Conservation (phyloP, 2,113 vertebrate genomes). For the Nanger granti region DNA sequence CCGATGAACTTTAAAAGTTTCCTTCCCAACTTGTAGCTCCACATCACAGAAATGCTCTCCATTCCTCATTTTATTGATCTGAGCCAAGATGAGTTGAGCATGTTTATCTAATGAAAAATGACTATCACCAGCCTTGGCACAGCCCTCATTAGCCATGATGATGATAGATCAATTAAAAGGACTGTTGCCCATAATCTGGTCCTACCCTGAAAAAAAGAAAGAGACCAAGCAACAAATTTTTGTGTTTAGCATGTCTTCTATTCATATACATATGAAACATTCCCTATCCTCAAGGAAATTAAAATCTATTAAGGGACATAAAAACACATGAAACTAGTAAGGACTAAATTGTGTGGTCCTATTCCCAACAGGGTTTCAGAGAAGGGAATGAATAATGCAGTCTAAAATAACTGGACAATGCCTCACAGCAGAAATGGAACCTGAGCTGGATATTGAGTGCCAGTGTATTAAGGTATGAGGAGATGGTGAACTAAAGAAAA, state of each 20-base stretch:
- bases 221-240: constrained; percentile 10
- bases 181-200: constrained; percentile 42
- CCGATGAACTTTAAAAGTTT: constrained; percentile 87
- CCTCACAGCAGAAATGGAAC: constrained; percentile 18
- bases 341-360: not conserved
- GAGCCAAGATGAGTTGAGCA: constrained; percentile 89
- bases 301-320: not conserved
- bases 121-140: constrained; percentile 56
- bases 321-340: constrained; percentile 37
- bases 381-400: not conserved
- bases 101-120: constrained; percentile 84
- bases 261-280: not conserved
- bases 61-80: constrained; percentile 92
- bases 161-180: constrained; percentile 29
- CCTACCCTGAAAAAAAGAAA: constrained; percentile 56
- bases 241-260: constrained; percentile 11
- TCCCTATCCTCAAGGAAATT: not conserved
- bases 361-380: constrained; percentile 19
- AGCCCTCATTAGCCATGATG: constrained; percentile 77
- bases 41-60: constrained; percentile 92
- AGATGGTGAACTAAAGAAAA: not conserved
- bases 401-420: not conserved
- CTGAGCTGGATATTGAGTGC: not conserved
- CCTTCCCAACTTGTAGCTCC: constrained; percentile 86
- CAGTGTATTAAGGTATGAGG: not conserved